phyloP scores from a whole-genome alignment of 2,113 vertebrate genomes.

The Trematocara zebra region DNA sequence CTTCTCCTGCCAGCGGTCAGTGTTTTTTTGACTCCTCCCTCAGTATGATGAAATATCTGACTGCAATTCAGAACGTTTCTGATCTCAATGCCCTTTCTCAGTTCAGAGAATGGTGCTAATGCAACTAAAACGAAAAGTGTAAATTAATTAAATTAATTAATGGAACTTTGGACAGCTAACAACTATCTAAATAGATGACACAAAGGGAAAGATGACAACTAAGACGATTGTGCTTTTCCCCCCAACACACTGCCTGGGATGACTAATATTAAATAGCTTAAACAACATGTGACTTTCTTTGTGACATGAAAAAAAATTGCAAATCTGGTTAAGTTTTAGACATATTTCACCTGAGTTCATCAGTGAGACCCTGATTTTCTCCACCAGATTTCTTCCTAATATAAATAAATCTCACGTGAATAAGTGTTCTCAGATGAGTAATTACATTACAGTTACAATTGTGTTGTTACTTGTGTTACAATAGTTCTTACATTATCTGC shows the following conservation, averaged over 20 bases:
- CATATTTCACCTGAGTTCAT: not conserved
- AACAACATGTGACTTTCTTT: not conserved
- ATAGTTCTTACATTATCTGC: not conserved
- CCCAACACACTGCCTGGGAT: not conserved
- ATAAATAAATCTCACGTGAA: accelerated
- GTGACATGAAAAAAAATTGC: not conserved
- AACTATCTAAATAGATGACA: not conserved
- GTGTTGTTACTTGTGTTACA: not conserved
- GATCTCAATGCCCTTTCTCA: not conserved
- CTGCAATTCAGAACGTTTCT: not conserved
- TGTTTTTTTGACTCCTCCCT: not conserved
- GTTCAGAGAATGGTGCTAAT: accelerated
- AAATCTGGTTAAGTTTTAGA: not conserved
- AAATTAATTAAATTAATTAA: not conserved
- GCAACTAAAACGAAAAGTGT: not conserved
- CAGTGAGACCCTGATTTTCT: not conserved
- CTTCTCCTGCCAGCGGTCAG: not conserved
- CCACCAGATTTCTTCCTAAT: not conserved
- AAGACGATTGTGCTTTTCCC: accelerated
- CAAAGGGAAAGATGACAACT: not conserved
- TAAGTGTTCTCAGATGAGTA: not conserved
- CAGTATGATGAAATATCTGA: not conserved
- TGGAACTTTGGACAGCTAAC: not conserved
- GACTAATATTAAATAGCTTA: not conserved
- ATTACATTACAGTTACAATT: not conserved